phyloP scores from a whole-genome alignment of 2,113 vertebrate genomes.

The Phalacrocorax carbo region DNA sequence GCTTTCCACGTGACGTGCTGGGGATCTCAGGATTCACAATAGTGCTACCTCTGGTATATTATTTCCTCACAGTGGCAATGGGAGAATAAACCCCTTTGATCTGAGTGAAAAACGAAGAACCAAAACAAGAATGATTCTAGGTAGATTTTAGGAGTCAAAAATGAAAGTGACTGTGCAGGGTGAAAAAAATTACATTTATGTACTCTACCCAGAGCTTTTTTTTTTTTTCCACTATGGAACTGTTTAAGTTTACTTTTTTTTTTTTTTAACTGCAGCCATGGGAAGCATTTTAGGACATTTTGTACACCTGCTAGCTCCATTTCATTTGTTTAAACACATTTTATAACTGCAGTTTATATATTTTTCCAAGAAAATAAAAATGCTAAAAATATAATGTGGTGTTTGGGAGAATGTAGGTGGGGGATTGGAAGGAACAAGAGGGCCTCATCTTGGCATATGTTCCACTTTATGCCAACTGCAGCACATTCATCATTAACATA shows the following conservation, averaged over 20 bases:
- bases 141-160: background rate
- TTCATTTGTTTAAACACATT: constrained; percentile 44
- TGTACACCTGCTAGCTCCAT: constrained; percentile 43
- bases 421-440: constrained; percentile 31
- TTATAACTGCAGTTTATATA: constrained; percentile 49
- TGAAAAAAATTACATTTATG: constrained; percentile 39
- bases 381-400: constrained; percentile 27
- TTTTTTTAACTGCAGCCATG: constrained; percentile 44
- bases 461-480: constrained; percentile 60
- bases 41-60: background rate
- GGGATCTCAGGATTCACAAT: background rate
- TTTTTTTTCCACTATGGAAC: constrained; percentile 45
- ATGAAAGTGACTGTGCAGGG: background rate
- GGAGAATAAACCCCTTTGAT: background rate
- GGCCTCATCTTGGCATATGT: constrained; percentile 43
- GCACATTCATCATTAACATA: constrained; percentile 35
- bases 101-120: background rate
- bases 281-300: constrained; percentile 46
- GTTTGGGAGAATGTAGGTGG: background rate
- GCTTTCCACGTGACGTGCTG: background rate
- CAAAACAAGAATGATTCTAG: background rate
- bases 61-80: background rate
- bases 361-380: constrained; percentile 66
- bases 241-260: constrained; percentile 16
- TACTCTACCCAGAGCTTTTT: background rate